These are phyloP conservation scores for Hippocampus barbouri DNA, from an alignment of 2,113 vertebrate species.

Conservation along the genomic window DNA sequence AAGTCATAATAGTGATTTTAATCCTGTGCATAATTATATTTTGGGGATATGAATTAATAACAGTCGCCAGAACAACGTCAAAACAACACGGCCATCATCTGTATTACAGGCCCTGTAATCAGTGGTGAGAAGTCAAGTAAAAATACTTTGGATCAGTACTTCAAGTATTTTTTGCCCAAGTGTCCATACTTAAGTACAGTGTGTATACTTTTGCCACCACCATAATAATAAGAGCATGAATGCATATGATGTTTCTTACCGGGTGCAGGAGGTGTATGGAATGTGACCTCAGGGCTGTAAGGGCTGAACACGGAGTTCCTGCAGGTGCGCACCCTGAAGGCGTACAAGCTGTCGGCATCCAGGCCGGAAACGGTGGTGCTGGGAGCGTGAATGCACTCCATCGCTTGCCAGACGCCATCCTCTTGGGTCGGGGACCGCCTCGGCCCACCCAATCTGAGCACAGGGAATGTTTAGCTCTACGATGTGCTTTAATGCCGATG, in stretches of 20 bases:
- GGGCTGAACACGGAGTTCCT: constrained; percentile 82
- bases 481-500: background rate
- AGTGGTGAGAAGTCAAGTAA: background rate
- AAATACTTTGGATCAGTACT: too few relatives aligned
- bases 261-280: constrained; percentile 87
- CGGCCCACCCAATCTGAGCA: constrained; percentile 36
- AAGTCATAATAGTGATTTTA: constrained; percentile 2
- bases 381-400: constrained; percentile 72
- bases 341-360: constrained; percentile 76
- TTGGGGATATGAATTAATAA: constrained; percentile 12
- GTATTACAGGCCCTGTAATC: background rate
- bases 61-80: background rate
- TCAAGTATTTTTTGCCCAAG: background rate
- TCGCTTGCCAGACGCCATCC: constrained; percentile 74
- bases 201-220: background rate
- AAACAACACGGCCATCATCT: background rate
- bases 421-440: constrained; percentile 47
- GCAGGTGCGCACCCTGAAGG: constrained; percentile 84
- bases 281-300: constrained; percentile 82
- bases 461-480: background rate
- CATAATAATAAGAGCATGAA: background rate
- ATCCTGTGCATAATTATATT: constrained; percentile 11
- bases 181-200: background rate
- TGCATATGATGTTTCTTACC: constrained; percentile 66
- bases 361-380: constrained; percentile 79